Evolutionary conservation across 2,888 invertebrate species (phyloP), one percentile per base, ranked within the genome.

Genomic region (Pantelozetes paolii): DNA sequence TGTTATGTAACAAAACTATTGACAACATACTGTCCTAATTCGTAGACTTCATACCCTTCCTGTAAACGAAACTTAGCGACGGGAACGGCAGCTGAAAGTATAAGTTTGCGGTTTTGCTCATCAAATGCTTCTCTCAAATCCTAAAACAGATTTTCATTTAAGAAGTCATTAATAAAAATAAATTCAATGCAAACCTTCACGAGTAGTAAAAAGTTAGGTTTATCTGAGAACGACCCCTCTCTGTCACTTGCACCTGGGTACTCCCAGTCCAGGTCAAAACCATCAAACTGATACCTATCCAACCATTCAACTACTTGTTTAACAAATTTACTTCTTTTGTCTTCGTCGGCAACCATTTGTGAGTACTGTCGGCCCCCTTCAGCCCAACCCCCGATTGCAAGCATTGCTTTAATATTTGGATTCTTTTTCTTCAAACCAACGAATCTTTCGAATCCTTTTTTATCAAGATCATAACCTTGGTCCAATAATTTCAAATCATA

Each of bases 11-110:
- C 18, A n/a, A 40, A 15, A 62, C n/a, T 26, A 76, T 9, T 28
- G 9, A 71, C 23, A 11, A 85, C 89, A 86, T 83, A 92, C 92
- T 89, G 86, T 87, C 92, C 92, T 69, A 94, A 84, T 81, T 93
- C 92, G 18, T 91, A 91, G 9, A 94, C 93, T 81, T 93, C 91
- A 80, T 94, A 94, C 0, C 93, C 94, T 82, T 93, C 93, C 82
- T 91, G 89, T 48, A 94, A 84, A 40, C 92, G 85, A 82, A 92
- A 93, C 82, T 90, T 91, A 2, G 92, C 92, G 59, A 94, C 85
- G 0, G 93, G 93, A 8, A 93, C 93, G 0, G 93, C 93, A 84
- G 92, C 92, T 0, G 93, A 92, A 67, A 94, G 87, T 81, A 94
- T 91, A 91, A 92, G 92, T 0, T 87, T 87, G 73, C 86, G 88